Evolutionary conservation across 2,797 vertebrate genomes (phyloP).

Genomic region (Phrynocephalus guinanensis): DNA sequence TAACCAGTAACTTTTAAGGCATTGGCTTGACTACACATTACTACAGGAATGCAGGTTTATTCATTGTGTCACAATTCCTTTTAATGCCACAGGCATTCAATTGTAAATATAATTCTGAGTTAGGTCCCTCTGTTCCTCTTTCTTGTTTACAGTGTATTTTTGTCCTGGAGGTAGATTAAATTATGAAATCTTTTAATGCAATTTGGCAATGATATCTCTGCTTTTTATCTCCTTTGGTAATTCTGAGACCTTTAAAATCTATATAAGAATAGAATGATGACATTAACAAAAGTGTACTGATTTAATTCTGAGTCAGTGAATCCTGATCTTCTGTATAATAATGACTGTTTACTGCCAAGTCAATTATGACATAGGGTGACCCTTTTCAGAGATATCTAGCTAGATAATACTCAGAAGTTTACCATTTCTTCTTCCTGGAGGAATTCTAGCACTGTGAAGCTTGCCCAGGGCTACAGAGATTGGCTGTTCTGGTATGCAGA

Average conservation of each 20-base stretch:
- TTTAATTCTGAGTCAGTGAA: slow-evolving; percentile 31
- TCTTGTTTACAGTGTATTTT: slow-evolving; percentile 24
- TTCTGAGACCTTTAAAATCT: slow-evolving; percentile 58
- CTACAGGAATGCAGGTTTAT: slow-evolving; percentile 65
- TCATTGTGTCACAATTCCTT: slow-evolving; percentile 67
- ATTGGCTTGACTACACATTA: slow-evolving; percentile 63
- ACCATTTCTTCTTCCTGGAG: no score
- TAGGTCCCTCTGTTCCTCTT: slow-evolving; percentile 20
- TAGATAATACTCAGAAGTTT: no score
- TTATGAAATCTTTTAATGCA: slow-evolving; percentile 60
- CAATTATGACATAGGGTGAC: no score
- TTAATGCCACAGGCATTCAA: slow-evolving; percentile 65
- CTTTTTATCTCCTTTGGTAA: slow-evolving; percentile 45
- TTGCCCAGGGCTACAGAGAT: no score
- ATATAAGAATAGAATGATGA: slow-evolving; percentile 8
- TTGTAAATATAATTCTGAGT: slow-evolving; percentile 66
- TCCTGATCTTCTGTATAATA: no score
- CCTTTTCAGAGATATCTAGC: no score
- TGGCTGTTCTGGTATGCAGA: no score
- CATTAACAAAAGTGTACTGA: slow-evolving; percentile 5
- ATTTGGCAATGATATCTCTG: slow-evolving; percentile 30
- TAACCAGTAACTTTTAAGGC: slow-evolving; percentile 44
- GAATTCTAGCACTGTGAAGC: no score
- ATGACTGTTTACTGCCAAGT: no score
- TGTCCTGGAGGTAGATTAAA: slow-evolving; percentile 63